Conservation (phyloP, 2,113 vertebrate species). For the Dasyprocta punctata region DNA sequence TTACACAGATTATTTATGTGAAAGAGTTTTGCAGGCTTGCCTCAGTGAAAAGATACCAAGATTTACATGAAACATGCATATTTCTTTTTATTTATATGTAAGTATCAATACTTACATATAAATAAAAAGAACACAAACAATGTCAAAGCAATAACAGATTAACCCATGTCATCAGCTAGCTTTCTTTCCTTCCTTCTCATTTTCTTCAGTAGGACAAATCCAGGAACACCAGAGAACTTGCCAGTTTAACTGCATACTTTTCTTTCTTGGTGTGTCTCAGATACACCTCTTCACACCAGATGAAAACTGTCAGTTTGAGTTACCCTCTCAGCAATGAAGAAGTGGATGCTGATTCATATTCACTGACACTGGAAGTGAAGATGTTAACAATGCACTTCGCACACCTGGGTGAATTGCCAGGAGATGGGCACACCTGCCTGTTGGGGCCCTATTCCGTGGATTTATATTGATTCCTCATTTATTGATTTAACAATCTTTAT, state of each 20-base stretch:
- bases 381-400: background rate
- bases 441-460: background rate
- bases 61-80: background rate
- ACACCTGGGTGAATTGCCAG: background rate
- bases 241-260: background rate
- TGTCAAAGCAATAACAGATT: background rate
- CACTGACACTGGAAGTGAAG: background rate
- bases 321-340: background rate
- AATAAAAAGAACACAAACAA: background rate
- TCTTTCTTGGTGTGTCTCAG: background rate
- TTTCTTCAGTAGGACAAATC: background rate
- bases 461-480: background rate
- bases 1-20: background rate
- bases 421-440: background rate
- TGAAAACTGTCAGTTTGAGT: background rate
- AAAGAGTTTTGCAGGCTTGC: background rate
- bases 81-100: background rate
- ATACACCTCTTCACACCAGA: background rate
- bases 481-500: background rate
- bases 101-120: background rate
- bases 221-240: background rate
- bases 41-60: background rate
- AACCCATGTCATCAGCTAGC: background rate
- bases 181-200: background rate
- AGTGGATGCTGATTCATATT: background rate